phyloP scores from a whole-genome alignment of 2,113 vertebrate species.

The Crotalus tigris region DNA sequence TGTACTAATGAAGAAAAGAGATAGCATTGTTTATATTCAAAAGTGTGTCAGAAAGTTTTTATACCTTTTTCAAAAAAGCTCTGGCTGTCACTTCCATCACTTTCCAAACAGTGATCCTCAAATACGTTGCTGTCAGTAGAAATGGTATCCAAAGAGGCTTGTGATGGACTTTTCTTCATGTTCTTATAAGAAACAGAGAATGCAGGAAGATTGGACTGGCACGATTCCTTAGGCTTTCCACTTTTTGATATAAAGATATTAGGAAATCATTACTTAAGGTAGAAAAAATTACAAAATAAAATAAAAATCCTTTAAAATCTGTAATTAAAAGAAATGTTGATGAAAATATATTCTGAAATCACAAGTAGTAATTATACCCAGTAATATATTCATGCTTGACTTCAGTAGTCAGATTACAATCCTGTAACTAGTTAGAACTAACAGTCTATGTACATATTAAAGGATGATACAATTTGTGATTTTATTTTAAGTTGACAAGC shows the following conservation, averaged over 20 bases:
- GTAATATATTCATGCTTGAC: not conserved
- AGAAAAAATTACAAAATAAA: conserved; percentile 17
- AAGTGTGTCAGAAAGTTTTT: conserved; percentile 2
- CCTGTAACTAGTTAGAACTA: not conserved
- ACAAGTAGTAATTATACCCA: not conserved
- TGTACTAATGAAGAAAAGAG: not conserved
- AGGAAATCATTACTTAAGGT: conserved; percentile 41
- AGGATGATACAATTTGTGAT: not conserved
- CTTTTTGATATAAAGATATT: conserved; percentile 71
- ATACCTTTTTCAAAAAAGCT: conserved; percentile 85
- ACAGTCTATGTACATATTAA: not conserved
- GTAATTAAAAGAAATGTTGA: conserved; percentile 20
- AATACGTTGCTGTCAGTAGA: conserved; percentile 91
- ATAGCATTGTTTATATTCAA: not conserved
- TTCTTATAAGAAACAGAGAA: conserved; percentile 88
- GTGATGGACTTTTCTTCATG: conserved; percentile 92
- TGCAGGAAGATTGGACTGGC: conserved; percentile 73
- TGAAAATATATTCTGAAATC: conserved; percentile 6
- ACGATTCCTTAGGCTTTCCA: conserved; percentile 86
- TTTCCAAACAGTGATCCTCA: conserved; percentile 81
- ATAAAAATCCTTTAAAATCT: conserved; percentile 16
- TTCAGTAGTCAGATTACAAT: not conserved
- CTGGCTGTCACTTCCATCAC: conserved; percentile 85
- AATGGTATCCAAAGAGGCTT: conserved; percentile 89
- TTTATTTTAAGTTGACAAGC: not conserved